These are phyloP conservation scores for Astropecten irregularis DNA, from an alignment of 53 echinoderm and acorn worm species.

Conservation along the genomic window DNA sequence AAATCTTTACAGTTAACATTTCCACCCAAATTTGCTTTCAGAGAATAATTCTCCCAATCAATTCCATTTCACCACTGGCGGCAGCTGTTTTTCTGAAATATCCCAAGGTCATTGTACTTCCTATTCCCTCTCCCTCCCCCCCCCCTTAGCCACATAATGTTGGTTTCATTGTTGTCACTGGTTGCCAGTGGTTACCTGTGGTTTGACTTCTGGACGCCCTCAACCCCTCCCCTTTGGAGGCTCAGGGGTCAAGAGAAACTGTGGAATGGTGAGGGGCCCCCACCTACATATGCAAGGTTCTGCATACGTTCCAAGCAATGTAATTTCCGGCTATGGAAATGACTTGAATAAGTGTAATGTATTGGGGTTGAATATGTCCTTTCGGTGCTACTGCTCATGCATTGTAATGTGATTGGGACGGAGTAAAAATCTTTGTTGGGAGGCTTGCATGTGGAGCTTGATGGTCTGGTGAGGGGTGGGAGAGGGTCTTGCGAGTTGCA, in stretches of 20 bases:
- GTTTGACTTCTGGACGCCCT: background rate
- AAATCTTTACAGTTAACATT: no score
- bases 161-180: background rate
- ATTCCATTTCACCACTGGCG: no score
- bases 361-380: conserved; percentile 17
- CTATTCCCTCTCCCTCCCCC: background rate
- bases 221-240: background rate
- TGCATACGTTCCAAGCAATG: background rate
- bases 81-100: conserved; percentile 39
- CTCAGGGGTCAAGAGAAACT: background rate
- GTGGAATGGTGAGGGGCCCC: background rate
- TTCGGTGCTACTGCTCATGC: conserved; percentile 4
- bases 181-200: conserved; percentile 23
- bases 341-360: conserved; percentile 5
- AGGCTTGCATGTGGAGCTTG: no score
- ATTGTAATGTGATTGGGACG: conserved; percentile 40
- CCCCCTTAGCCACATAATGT: background rate
- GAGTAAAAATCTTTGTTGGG: no score
- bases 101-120: conserved; percentile 31
- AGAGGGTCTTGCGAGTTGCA: no score
- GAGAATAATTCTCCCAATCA: no score
- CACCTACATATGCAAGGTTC: no score
- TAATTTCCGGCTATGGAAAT: conserved; percentile 25
- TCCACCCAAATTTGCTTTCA: no score
- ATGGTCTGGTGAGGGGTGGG: no score